Base-by-base conservation (phyloP, 2,113 vertebrate species). In the Rhabdornis inornatus region DNA sequence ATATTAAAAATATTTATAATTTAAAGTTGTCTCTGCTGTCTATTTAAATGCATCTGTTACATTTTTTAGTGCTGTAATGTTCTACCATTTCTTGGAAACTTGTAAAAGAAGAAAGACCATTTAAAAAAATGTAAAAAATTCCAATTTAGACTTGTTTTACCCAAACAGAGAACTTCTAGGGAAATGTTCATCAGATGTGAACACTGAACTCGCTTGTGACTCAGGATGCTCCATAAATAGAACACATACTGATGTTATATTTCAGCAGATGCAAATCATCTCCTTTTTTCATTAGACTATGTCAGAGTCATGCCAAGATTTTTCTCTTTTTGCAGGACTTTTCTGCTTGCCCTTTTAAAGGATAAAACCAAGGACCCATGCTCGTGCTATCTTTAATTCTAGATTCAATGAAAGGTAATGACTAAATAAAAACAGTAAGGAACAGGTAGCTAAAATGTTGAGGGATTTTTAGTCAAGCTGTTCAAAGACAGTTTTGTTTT, bases 191-290 rank as follows among this genome's bases (percentile, higher is more conserved):
- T 71, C 53, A 68, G 53, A 82, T 72, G 23, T 14, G 57, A 71
- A 83, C 63, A 42, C n/a, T 24, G 45, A 91, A 72, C 35, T 83
- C 0, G 0, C 65, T 49, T 42, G 69, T 84, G 84, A 89, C 81
- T 94, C 81, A 22, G 65, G 49, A 52, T 87, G 78, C 49, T 87
- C 69, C 49, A 57, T 30, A 81, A 78, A 60, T 39, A 94, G 81
- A 87, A 87, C 47, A 74, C 9, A 31, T 9, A 55, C 21, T 65
- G 64, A 86, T 86, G 83, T 15, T 75, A 11, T 19, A 49, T 85
- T 71, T 93, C 83, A 92, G 89, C 86, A 83, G 89, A 83, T 79
- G 82, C 78, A 87, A 71, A 90, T 89, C 33, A 47, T 49, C 77
- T 75, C 63, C 28, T 50, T 55, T 81, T 63, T 71, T 92, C 77